Evolutionary conservation across 1,140 invertebrate genomes (phyloP).

Genomic region (Euwallacea fornicatus): DNA sequence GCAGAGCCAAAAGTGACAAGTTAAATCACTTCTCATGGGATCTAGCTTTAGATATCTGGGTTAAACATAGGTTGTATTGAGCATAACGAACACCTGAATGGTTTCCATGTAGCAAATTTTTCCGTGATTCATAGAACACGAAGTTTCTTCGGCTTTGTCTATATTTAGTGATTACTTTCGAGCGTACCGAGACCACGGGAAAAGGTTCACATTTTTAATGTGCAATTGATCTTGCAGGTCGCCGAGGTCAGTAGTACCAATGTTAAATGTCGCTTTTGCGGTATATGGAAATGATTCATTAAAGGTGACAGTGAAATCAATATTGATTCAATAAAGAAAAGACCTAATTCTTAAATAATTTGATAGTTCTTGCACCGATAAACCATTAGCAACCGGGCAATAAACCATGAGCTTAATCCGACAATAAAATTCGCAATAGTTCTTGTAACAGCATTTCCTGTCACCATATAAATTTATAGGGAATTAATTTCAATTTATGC

Average conservation of each 20-base stretch:
- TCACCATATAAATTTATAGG: constrained; percentile 26
- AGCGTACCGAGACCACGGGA: constrained; percentile 18
- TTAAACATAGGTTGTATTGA: constrained; percentile 22
- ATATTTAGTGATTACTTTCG: constrained; percentile 30
- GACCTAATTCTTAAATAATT: too few relatives aligned
- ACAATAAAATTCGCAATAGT: constrained; percentile 18
- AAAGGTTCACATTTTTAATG: constrained; percentile 28
- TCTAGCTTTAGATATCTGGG: constrained; percentile 10
- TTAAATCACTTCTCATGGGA: not conserved
- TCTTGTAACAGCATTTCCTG: constrained; percentile 16
- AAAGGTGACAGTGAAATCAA: not conserved
- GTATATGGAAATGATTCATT: not conserved
- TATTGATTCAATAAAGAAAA: too few relatives aligned
- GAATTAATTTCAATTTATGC: constrained; percentile 30
- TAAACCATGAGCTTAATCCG: constrained; percentile 9
- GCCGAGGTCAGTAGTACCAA: constrained; percentile 26
- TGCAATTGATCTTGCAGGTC: constrained; percentile 17
- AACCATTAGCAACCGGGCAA: constrained; percentile 3
- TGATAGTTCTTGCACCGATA: too few relatives aligned
- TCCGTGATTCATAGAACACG: constrained; percentile 23
- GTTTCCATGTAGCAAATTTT: constrained; percentile 22
- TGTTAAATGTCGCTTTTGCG: constrained; percentile 14
- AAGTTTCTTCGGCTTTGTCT: constrained; percentile 13
- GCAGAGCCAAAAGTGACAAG: constrained; percentile 4
- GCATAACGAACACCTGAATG: constrained; percentile 27